A percentile compares a stretch with the other conserved stretches of the same genome.
These are phyloP conservation scores for Bimastos eiseni DNA, from an alignment of 2,888 invertebrate genomes.

Conservation along the genomic window DNA sequence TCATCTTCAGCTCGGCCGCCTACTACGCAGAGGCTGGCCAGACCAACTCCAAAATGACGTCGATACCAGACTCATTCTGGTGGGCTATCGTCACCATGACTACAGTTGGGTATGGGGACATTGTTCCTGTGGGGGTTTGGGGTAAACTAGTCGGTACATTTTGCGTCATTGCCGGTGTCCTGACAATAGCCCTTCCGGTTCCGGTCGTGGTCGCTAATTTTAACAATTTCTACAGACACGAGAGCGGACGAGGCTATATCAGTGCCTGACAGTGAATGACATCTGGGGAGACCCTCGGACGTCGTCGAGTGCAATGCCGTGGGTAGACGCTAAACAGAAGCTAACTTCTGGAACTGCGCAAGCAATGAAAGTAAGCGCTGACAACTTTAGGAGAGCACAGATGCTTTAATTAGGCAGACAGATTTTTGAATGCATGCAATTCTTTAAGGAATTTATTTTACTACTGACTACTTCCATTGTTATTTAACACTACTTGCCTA, in stretches of 20 bases:
- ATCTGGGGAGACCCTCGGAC: neutral
- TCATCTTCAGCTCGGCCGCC: conserved; percentile 58
- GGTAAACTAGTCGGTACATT: conserved; percentile 49
- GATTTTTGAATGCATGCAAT: neutral
- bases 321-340: neutral
- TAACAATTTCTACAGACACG: conserved; percentile 50
- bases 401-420: neutral
- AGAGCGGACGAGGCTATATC: conserved; percentile 41
- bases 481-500: neutral
- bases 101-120: conserved; percentile 51
- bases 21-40: conserved; percentile 58
- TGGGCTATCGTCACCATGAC: conserved; percentile 60
- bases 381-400: neutral
- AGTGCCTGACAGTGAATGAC: neutral
- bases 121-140: conserved; percentile 48
- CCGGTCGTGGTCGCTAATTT: conserved; percentile 51
- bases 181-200: conserved; percentile 50
- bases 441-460: neutral
- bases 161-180: conserved; percentile 49
- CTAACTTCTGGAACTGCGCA: neutral
- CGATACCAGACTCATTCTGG: conserved; percentile 61
- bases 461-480: neutral
- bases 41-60: conserved; percentile 50
- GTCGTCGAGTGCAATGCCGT: neutral
- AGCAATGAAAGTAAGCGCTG: neutral